Evolutionary conservation across 2,797 vertebrate genomes (phyloP).

Genomic region (Peromyscus aztecus): DNA sequence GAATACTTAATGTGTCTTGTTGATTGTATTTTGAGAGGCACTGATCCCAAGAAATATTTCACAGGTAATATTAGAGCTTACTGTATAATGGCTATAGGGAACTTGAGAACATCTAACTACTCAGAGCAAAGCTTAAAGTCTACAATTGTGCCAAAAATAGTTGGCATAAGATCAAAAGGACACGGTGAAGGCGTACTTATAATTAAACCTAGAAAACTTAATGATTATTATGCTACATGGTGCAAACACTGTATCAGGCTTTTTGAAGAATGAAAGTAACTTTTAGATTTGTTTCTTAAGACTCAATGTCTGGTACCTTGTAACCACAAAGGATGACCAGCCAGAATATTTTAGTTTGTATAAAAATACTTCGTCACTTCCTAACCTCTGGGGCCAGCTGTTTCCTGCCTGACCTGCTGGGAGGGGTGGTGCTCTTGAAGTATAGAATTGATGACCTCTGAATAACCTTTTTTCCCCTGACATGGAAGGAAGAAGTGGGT

Average conservation of each 20-base stretch:
- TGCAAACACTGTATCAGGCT: too few relatives aligned
- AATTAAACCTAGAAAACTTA: background rate
- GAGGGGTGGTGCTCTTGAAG: background rate
- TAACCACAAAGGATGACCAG: background rate
- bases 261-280: background rate
- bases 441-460: background rate
- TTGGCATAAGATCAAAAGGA: background rate
- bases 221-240: background rate
- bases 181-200: background rate
- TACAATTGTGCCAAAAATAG: background rate
- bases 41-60: background rate
- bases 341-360: background rate
- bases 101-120: background rate
- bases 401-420: too few relatives aligned
- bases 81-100: background rate
- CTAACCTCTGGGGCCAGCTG: too few relatives aligned
- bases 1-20: background rate
- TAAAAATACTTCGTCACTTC: background rate
- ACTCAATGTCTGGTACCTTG: background rate
- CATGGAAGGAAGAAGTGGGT: background rate
- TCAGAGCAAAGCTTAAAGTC: background rate
- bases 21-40: background rate
- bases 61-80: background rate
- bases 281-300: background rate
- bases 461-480: background rate